Base-by-base conservation (phyloP, 2,888 invertebrate species). In the Leptopilina myrica region DNA sequence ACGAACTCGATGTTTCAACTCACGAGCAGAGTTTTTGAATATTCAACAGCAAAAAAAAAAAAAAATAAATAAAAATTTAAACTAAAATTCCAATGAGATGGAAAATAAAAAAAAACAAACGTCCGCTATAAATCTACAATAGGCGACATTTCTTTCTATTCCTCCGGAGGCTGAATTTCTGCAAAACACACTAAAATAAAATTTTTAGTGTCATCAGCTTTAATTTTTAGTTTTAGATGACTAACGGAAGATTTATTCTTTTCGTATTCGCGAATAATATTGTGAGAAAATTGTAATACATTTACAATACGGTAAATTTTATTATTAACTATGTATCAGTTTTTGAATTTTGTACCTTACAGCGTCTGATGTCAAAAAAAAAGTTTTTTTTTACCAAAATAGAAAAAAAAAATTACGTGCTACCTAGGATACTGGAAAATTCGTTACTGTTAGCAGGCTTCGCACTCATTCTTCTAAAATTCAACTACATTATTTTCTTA, bases 21-120 rank as follows among this genome's bases (percentile, higher is more conserved):
- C 76, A 87, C 76, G 89, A 89, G 66, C 86, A 87, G 46, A 88
- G 84, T 56, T 89, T 88, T 84, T 89, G 86, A 86, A 69, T 43
- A n/a, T 59, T n/a, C 33, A 20, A 20, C 20, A 20, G 20, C 20
- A 33, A 33, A 33, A 33, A 33, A 33, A 33, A 33, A 33, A 33
- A 33, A 33, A 33, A 33, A 33, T 7, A 5, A n/a, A 56, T n/a
- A n/a, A 59, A 12, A 12, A 59, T 15, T 33, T 33, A 20, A 20
- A 33, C 33, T 2, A 5, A 33, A 59, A 59, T n/a, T 59, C n/a
- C n/a, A 15, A 62, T 8, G 20, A 43, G 43, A 73, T 53, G 26
- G 20, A 20, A 20, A 20, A 33, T 26, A 3, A 3, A 26, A 26
- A 26, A 26, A 11, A 56, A 73, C 40, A 56, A 33, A 73, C 33